phyloP scores from a whole-genome alignment of 2,888 invertebrate genomes.

The Coelinius sp. region DNA sequence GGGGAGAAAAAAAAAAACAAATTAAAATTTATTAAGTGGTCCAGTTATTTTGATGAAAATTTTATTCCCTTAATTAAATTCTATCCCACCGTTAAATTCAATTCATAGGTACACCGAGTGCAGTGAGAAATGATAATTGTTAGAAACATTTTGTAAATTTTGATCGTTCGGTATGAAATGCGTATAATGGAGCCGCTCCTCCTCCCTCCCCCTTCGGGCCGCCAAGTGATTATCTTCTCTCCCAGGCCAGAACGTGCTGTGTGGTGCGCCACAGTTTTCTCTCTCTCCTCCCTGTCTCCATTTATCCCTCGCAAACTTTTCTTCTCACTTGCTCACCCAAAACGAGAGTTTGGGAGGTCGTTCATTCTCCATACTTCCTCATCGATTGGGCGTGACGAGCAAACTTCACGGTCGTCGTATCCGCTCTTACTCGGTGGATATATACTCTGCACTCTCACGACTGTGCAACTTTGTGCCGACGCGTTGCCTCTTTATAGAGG shows the following conservation, averaged over 20 bases:
- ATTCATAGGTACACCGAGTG: slow-evolving; percentile 8
- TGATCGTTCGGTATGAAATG: slow-evolving; percentile 5
- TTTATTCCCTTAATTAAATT: slow-evolving; percentile 10
- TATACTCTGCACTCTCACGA: slow-evolving; percentile 20
- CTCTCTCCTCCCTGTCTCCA: slow-evolving; percentile 3
- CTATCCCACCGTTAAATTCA: neutral
- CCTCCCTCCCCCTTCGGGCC: slow-evolving; percentile 14
- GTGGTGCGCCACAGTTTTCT: slow-evolving; percentile 3
- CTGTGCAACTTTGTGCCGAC: slow-evolving; percentile 27
- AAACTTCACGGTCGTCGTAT: slow-evolving; percentile 47
- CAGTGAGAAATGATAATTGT: slow-evolving; percentile 14
- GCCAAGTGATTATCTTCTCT: slow-evolving; percentile 20
- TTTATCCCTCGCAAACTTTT: slow-evolving; percentile 10
- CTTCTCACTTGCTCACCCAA: slow-evolving; percentile 17
- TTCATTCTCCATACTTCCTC: slow-evolving; percentile 51
- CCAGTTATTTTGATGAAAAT: slow-evolving; percentile 14
- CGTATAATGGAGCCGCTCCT: slow-evolving; percentile 29
- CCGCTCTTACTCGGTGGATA: slow-evolving; percentile 29
- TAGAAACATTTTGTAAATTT: neutral
- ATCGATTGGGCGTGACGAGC: slow-evolving; percentile 54
- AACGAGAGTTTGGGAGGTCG: slow-evolving; percentile 52
- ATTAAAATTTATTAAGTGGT: neutral
- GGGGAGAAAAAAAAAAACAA: neutral
- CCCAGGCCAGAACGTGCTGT: slow-evolving; percentile 10
- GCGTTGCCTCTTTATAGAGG: neutral